Conservation (phyloP, 2,113 vertebrate species). For the Ctenodactylus gundi region DNA sequence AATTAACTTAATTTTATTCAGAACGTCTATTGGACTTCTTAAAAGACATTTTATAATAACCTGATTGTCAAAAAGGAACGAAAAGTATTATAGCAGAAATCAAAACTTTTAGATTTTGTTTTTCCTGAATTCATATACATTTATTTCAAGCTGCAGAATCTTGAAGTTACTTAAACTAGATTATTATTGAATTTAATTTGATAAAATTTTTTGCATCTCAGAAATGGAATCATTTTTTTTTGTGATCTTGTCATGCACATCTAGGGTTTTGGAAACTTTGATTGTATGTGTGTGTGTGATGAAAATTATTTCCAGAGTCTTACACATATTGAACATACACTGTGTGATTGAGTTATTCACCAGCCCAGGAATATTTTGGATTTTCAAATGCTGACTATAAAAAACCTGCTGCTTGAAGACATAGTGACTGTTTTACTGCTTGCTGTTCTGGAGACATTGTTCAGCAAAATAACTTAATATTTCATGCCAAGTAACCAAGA, state of each 20-base stretch:
- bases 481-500: not conserved
- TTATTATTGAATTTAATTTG: conserved; percentile 53
- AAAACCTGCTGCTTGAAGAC: not conserved
- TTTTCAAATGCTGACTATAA: not conserved
- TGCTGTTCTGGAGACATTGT: not conserved
- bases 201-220: conserved; percentile 9
- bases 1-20: conserved; percentile 37
- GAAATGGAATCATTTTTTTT: conserved; percentile 14
- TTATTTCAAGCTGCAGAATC: not conserved
- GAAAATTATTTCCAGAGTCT: not conserved
- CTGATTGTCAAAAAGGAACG: not conserved
- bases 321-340: not conserved
- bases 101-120: conserved; percentile 15
- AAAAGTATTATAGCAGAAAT: conserved; percentile 5
- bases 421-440: not conserved
- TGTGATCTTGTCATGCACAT: not conserved
- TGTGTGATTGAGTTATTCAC: not conserved
- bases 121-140: not conserved
- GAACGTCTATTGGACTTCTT: conserved; percentile 6
- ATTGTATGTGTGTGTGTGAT: not conserved
- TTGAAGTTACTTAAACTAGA: not conserved
- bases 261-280: not conserved
- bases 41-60: not conserved
- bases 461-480: not conserved
- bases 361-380: not conserved